These are phyloP conservation scores for Drosophila crucigera DNA, from an alignment of 2,888 invertebrate species.

Conservation along the genomic window DNA sequence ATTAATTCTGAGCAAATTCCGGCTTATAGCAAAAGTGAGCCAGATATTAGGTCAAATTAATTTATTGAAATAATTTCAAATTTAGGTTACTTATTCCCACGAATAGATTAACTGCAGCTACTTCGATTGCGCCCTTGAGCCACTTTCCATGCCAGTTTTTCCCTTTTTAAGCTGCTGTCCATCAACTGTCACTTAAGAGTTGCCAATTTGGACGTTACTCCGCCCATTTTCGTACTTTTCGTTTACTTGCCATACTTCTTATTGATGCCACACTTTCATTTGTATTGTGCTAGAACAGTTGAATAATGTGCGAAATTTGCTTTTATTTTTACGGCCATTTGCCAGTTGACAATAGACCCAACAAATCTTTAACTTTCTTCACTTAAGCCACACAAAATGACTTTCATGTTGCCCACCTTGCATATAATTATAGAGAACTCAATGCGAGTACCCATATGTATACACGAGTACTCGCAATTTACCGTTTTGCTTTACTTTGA, in stretches of 20 bases:
- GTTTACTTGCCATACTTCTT: conserved; percentile 2
- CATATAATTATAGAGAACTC: conserved; percentile 66
- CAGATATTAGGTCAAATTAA: neutral
- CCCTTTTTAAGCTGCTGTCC: conserved; percentile 47
- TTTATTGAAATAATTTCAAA: neutral
- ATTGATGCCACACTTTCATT: conserved; percentile 62
- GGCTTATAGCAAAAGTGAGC: neutral
- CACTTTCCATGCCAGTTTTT: conserved; percentile 47
- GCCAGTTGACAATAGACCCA: conserved; percentile 46
- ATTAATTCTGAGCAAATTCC: neutral
- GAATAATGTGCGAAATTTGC: conserved; percentile 65
- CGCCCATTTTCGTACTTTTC: conserved; percentile 39
- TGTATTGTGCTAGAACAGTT: conserved; percentile 58
- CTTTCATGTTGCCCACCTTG: conserved; percentile 48
- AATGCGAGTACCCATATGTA: conserved; percentile 11
- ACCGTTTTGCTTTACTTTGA: conserved; percentile 45
- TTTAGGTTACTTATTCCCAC: neutral
- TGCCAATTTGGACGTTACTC: conserved; percentile 44
- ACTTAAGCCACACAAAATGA: conserved; percentile 30
- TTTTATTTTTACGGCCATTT: conserved; percentile 45
- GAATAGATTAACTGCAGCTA: neutral
- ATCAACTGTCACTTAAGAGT: conserved; percentile 53
- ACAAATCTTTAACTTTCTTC: conserved; percentile 73
- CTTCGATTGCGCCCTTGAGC: conserved; percentile 32
- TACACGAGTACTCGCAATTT: conserved; percentile 22